Evolutionary conservation across 2,113 vertebrate species (phyloP).

Genomic region (Caretta caretta): DNA sequence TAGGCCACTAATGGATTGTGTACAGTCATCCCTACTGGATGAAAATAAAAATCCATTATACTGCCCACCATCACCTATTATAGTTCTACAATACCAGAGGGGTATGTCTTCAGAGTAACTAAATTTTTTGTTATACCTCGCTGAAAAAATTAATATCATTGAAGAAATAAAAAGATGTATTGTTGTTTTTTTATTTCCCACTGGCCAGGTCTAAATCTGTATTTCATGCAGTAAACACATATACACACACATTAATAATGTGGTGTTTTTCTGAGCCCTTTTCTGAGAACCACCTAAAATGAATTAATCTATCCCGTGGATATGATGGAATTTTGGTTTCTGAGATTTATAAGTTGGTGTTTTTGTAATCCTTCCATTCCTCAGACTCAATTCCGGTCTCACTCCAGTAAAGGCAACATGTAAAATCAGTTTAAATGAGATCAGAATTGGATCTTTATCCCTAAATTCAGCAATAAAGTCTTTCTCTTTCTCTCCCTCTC

Average conservation of each 20-base stretch:
- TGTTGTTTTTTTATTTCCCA: conserved; percentile 62
- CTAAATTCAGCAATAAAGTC: not conserved
- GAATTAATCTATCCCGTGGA: conserved; percentile 47
- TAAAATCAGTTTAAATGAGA: not conserved
- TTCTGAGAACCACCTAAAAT: conserved; percentile 52
- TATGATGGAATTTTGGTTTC: conserved; percentile 55
- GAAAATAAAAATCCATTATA: conserved; percentile 71
- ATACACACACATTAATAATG: conserved; percentile 60
- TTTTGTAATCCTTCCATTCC: conserved; percentile 19
- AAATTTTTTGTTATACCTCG: conserved; percentile 64
- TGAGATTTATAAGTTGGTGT: conserved; percentile 46
- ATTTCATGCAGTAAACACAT: conserved; percentile 64
- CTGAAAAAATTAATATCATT: conserved; percentile 70
- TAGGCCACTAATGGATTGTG: conserved; percentile 64
- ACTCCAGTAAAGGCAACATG: not conserved
- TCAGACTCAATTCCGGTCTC: not conserved
- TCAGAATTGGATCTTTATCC: not conserved
- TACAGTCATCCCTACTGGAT: conserved; percentile 60
- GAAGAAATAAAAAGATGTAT: conserved; percentile 72
- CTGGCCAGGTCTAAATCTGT: conserved; percentile 53
- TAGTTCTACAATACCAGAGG: conserved; percentile 66
- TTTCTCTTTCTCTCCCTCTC: not conserved
- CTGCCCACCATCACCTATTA: conserved; percentile 54
- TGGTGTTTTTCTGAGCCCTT: conserved; percentile 31
- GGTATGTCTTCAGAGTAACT: conserved; percentile 66